Conservation (phyloP, 2,113 vertebrate species). For the Rostratula benghalensis region DNA sequence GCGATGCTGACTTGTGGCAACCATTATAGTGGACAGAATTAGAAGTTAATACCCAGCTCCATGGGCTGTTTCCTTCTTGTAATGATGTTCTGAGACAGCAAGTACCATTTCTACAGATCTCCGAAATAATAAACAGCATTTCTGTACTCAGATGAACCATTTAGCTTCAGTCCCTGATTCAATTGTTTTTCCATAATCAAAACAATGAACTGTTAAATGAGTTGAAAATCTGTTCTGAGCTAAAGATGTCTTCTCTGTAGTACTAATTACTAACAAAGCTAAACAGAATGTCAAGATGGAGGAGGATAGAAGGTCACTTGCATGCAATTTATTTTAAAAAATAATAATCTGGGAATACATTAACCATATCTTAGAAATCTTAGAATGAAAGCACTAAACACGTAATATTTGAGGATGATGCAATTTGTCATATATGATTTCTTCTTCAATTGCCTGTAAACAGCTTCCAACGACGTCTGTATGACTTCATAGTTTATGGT, state of each 20-base stretch:
- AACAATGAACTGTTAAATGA: conserved; percentile 12
- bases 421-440: neutral
- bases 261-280: neutral
- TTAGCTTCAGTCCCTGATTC: neutral
- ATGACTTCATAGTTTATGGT: neutral
- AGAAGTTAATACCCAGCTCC: neutral
- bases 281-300: neutral
- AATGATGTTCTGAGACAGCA: neutral
- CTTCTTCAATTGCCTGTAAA: neutral
- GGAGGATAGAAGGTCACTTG: neutral
- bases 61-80: neutral
- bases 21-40: neutral
- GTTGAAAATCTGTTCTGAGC: conserved; percentile 7
- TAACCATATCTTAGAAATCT: neutral
- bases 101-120: neutral
- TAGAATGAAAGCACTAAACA: neutral
- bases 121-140: neutral
- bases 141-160: neutral
- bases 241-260: neutral
- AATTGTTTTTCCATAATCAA: neutral
- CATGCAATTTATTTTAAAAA: neutral
- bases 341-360: neutral
- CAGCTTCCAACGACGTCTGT: neutral
- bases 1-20: neutral
- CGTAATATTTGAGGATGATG: neutral